Evolutionary conservation across 1,140 invertebrate species (phyloP).

Genomic region (Melanaphis sacchari): DNA sequence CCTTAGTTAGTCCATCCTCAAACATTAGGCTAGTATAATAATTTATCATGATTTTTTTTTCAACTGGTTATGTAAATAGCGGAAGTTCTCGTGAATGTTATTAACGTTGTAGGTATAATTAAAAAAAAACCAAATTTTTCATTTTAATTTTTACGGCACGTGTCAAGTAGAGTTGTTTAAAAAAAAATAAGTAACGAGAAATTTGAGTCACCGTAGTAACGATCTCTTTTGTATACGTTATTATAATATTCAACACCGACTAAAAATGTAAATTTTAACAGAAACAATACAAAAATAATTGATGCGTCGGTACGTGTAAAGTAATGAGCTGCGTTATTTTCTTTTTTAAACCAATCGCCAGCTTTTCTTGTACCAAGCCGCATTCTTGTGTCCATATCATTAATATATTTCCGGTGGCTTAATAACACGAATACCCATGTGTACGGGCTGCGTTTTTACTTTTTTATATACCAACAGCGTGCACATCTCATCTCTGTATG

Average conservation of each 20-base stretch:
- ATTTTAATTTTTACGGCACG: neutral
- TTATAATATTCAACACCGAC: neutral
- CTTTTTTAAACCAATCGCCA: neutral
- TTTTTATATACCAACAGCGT: neutral
- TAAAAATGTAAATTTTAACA: neutral
- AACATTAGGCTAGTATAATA: neutral
- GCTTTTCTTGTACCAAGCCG: neutral
- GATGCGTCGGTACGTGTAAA: neutral
- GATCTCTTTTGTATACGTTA: neutral
- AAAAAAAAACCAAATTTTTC: neutral
- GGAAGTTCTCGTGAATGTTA: neutral
- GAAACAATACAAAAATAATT: neutral
- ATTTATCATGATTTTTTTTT: neutral
- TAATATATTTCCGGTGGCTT: neutral
- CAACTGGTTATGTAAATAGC: too few relatives aligned
- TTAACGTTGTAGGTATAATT: neutral
- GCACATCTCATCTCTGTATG: neutral
- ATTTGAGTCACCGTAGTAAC: neutral
- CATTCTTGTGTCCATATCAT: neutral
- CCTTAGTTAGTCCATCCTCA: neutral
- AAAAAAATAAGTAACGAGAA: neutral
- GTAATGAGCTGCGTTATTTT: neutral
- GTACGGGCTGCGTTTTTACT: neutral
- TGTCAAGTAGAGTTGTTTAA: neutral
- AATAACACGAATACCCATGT: neutral